phyloP scores from a whole-genome alignment of 2,888 invertebrate species.

The Phalangium opilio region DNA sequence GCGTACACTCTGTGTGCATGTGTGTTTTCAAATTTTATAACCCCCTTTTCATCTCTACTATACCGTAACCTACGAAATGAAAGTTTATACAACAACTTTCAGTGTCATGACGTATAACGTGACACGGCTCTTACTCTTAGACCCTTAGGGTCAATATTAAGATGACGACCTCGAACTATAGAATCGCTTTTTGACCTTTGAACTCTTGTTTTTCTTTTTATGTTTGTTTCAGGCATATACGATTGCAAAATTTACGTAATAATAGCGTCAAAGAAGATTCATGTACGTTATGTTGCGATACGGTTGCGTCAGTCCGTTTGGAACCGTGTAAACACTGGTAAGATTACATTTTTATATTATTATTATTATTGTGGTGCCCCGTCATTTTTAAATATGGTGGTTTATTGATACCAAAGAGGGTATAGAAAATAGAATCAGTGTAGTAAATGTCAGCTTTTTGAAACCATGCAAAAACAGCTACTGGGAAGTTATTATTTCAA shows the following conservation, averaged over 20 bases:
- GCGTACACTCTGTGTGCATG: slow-evolving; percentile 39
- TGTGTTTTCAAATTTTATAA: slow-evolving; percentile 56
- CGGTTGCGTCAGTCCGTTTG: slow-evolving; percentile 53
- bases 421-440: too few species aligned
- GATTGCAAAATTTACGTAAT: slow-evolving; percentile 53
- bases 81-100: too few species aligned
- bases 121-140: too few species aligned
- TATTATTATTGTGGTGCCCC: background rate
- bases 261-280: slow-evolving; percentile 63
- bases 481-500: too few species aligned
- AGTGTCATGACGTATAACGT: too few species aligned
- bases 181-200: background rate
- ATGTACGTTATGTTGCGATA: slow-evolving; percentile 74
- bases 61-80: too few species aligned
- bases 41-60: too few species aligned
- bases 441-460: too few species aligned
- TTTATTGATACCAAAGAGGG: too few species aligned
- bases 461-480: too few species aligned
- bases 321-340: slow-evolving; percentile 72
- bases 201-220: slow-evolving; percentile 3
- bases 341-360: too few species aligned
- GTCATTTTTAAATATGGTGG: background rate
- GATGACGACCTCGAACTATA: background rate
- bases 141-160: background rate
- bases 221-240: slow-evolving; percentile 46